Evolutionary conservation across 2,888 invertebrate species (phyloP), one percentile per base, ranked within the genome.

Genomic region (Urechis unicinctus): DNA sequence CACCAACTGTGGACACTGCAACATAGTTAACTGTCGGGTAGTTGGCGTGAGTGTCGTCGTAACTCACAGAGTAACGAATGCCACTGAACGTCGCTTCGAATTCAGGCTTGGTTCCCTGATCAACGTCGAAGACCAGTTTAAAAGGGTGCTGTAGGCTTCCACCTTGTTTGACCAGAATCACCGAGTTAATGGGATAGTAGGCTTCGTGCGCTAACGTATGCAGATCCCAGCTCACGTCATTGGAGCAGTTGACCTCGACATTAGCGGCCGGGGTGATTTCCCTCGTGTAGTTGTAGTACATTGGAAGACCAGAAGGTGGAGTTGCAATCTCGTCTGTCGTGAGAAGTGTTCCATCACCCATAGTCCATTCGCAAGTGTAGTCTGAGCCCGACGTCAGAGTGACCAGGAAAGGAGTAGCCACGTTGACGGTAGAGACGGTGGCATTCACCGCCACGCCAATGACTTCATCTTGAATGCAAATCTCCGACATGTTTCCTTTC

Each of bases 401-500:
- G 9, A 36, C 9, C 9, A 13, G 17, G 36, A 36, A 36, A 13
- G 36, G 9, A 17, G 9, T 36, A 13, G 9, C 36, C 9, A 36
- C 36, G 17, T 36, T 36, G 9, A 36, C 36, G 9, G 9, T 17
- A 36, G 36, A 36, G n/a, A n/a, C n/a, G 9, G 36, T 36, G 36
- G 9, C 17, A 17, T 36, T 36, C 28, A 46, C 6, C 17, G 5
- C 36, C n/a, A 72, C 52, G 3, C 59, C 62, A 0, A 48, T 52
- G 17, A 74, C 60, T 21, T 43, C 46, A 28, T 70, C 69, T 53
- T 72, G 61, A 3, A 71, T 65, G 45, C 59, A 60, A 13, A 73
- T 57, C 1, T 50, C 53, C 1, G 68, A 68, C 3, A 22, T 31
- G 61, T 72, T 73, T 36, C 17, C 36, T 13, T 36, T 36, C 17